These are phyloP conservation scores for Prunella fulvescens DNA, from an alignment of 2,113 vertebrate genomes.

Conservation along the genomic window DNA sequence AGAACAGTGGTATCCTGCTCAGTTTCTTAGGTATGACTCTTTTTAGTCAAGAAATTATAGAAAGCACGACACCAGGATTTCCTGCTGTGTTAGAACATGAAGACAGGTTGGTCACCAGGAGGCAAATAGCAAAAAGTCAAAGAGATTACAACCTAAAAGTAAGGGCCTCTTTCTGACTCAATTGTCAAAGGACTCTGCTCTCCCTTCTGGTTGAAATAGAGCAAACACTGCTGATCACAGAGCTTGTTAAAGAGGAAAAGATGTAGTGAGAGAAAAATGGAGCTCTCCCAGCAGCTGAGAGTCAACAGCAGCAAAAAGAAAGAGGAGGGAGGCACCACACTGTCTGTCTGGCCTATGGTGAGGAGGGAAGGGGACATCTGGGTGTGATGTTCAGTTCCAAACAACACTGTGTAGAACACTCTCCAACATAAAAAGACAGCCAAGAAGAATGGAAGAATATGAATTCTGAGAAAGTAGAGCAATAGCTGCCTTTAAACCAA, in stretches of 20 bases:
- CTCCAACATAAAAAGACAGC: background rate
- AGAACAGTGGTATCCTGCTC: background rate
- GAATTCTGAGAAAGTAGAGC: background rate
- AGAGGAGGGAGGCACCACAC: background rate
- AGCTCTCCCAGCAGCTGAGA: background rate
- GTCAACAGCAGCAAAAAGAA: background rate
- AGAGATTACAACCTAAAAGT: background rate
- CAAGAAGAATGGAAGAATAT: background rate
- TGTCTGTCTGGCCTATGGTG: rapidly evolving
- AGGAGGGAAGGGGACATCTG: background rate
- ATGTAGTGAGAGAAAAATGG: rapidly evolving
- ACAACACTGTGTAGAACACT: background rate
- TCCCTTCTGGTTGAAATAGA: background rate
- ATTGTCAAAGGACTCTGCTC: background rate
- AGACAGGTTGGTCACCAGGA: background rate
- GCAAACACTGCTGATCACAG: background rate
- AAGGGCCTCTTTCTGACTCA: background rate
- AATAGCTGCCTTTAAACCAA: background rate
- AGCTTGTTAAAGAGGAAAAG: background rate
- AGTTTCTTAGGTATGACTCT: background rate
- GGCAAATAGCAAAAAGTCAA: background rate
- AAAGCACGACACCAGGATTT: background rate
- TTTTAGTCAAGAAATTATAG: background rate
- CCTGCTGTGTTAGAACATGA: background rate
- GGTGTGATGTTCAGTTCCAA: background rate